These are phyloP conservation scores for Capitulum mitella DNA, from an alignment of 2,888 invertebrate genomes.

Conservation along the genomic window DNA sequence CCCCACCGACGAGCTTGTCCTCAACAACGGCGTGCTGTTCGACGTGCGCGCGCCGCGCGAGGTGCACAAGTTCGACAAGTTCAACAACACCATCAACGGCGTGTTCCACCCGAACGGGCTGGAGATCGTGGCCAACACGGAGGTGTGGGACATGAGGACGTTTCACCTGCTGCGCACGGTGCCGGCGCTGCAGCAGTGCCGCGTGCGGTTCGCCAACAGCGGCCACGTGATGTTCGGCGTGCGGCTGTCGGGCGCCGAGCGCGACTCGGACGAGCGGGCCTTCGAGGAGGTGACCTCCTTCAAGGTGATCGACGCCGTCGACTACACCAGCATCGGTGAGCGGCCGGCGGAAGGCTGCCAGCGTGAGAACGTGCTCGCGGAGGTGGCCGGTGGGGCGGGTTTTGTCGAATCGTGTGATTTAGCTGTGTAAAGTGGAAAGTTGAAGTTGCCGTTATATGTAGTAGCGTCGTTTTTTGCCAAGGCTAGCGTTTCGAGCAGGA, in stretches of 20 bases:
- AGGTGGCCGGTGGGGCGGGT: too few species aligned
- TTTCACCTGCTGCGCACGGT: conserved; percentile 91
- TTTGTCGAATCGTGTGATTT: too few species aligned
- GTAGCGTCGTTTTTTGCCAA: too few species aligned
- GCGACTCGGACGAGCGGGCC: conserved; percentile 53
- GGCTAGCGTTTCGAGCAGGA: too few species aligned
- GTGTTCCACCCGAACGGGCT: conserved; percentile 93
- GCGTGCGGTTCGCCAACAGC: conserved; percentile 77
- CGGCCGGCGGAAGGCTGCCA: conserved; percentile 32
- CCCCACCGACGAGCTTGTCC: conserved; percentile 84
- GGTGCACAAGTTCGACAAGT: conserved; percentile 94
- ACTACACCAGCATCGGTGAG: conserved; percentile 85
- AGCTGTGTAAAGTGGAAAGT: too few species aligned
- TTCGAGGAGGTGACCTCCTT: conserved; percentile 73
- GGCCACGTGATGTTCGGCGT: conserved; percentile 84
- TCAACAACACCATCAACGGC: conserved; percentile 89
- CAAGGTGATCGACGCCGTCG: conserved; percentile 85
- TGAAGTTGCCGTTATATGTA: too few species aligned
- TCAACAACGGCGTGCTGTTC: conserved; percentile 93
- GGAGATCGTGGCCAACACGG: conserved; percentile 94
- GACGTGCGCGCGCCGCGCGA: conserved; percentile 66
- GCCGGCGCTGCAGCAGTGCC: conserved; percentile 83
- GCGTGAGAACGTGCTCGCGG: too few species aligned
- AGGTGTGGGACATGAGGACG: conserved; percentile 92
- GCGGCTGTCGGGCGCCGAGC: conserved; percentile 61